Evolutionary conservation across 2,888 invertebrate genomes (phyloP), one percentile per base, ranked within the genome.

Genomic region (Hoplodrina blanda): DNA sequence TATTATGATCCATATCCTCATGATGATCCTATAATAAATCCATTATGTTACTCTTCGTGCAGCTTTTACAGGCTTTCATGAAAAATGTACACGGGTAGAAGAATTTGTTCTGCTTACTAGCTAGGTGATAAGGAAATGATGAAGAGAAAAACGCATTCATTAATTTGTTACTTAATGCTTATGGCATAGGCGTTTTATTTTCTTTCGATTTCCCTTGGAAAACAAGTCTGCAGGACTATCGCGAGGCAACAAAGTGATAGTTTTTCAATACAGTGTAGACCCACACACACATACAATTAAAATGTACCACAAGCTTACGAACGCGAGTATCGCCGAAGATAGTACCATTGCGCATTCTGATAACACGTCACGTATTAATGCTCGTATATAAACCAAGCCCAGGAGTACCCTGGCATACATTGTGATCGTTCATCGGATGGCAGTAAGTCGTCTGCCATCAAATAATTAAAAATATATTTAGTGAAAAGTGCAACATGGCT

Each of bases 311-410:
- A 83, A 84, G 86, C 89, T 80, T 83, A 87, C 87, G 72, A 83
- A 79, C 80, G 84, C 88, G 83, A 86, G 90, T 82, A 88, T 82
- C 88, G 87, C 88, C 90, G 85, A 91, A 91, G 91, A 91, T 91
- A 91, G 92, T 88, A 85, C 87, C 89, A 85, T 86, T 76, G 81
- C 89, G 89, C 92, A 94, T 93, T 94, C 91, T 81, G 89, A 79
- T 86, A 90, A 80, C 95, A 91, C 90, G 82, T 95, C 96, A 96
- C 96, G 96, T 96, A 95, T 96, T 95, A 96, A 95, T 96, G 95
- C 95, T 94, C 90, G 94, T 96, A 96, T 96, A 96, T 96, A 96
- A 94, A 95, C 94, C 93, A 92, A 94, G 93, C 93, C 95, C 94
- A 92, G 92, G 88, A 91, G 93, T 89, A 90, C 91, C 91, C 87